Percentiles rank a stretch among this genome's conserved stretches.
Conservation (phyloP, 1,140 invertebrate species). For the Lepidurus packardi region DNA sequence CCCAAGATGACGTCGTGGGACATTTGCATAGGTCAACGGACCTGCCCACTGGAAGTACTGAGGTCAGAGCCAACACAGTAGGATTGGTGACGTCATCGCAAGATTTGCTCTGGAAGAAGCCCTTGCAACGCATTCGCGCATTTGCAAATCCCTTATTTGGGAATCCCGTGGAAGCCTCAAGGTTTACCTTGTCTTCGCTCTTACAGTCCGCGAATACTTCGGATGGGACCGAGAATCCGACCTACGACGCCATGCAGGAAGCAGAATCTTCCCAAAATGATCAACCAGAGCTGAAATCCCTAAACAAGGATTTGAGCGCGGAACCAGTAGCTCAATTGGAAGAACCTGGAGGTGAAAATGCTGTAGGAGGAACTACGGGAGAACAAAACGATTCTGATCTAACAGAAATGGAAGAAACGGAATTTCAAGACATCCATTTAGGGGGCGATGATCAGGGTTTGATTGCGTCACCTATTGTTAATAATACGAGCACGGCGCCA, state of each 20-base stretch:
- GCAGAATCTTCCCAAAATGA: not conserved
- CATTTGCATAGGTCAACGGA: not conserved
- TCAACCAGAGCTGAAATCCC: not conserved
- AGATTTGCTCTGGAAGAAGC: constrained; percentile 13
- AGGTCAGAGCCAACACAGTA: not conserved
- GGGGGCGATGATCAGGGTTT: not conserved
- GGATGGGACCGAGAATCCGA: not conserved
- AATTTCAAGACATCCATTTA: not conserved
- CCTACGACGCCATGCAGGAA: not conserved
- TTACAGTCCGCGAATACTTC: not conserved
- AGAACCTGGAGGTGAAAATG: not conserved
- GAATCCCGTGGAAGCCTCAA: not conserved
- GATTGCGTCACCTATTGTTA: not conserved
- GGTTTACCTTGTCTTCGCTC: constrained; percentile 12
- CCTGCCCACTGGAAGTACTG: not conserved
- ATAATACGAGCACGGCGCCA: not conserved
- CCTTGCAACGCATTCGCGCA: not conserved
- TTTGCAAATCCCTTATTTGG: constrained; percentile 15
- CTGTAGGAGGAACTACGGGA: not conserved
- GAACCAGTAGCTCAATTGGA: not conserved
- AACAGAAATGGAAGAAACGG: not conserved
- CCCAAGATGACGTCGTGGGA: not conserved
- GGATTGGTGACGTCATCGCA: constrained; percentile 13
- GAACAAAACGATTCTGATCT: not conserved
- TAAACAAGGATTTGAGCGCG: not conserved